Evolutionary conservation across 2,888 invertebrate species (phyloP), one percentile per base, ranked within the genome.

Genomic region (Tachina fera): DNA sequence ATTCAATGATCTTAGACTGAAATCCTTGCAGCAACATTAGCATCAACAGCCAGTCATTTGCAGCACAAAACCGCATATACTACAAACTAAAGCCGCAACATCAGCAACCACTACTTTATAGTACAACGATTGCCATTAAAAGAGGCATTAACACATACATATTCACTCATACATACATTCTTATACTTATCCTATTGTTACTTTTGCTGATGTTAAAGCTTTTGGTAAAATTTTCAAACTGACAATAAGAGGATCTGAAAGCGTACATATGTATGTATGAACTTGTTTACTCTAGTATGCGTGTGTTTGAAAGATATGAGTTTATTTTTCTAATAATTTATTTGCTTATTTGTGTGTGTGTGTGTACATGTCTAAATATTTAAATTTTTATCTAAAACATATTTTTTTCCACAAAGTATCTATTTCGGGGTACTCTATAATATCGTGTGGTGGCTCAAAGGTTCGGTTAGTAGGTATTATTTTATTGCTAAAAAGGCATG

Each of bases 31-130:
- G 77, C 75, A 76, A 83, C 79, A 86, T 86, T 78, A 83, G 71
- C 76, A 72, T 83, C 83, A 83, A 80, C 83, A 76, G 83, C 83
- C 86, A 86, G 83, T 86, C 86, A 86, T 83, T 86, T 86, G 86
- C 86, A 86, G 76, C 63, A 70, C 45, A 43, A 81, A 83, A 83
- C 86, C 83, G 67, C 86, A 86, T 79, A 79, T 80, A 67, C 86
- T 83, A 61, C 67, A 83, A 77, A 83, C 76, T 75, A 49, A 72
- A 80, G 83, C 83, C 83, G 72, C 86, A 86, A 68, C 79, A 79
- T 76, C 83, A 83, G 83, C 83, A 86, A 76, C 86, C 78, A 72
- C 81, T 78, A 78, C 63, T 75, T 81, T 72, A 58, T 61, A 22
- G 51, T 56, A 49, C 58, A 47, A 22, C 43, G 53, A 68, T n/a